A percentile compares a stretch with the other conserved stretches of the same genome.
Conservation (phyloP, 2,888 invertebrate species). For the Temnothorax unifasciatus region DNA sequence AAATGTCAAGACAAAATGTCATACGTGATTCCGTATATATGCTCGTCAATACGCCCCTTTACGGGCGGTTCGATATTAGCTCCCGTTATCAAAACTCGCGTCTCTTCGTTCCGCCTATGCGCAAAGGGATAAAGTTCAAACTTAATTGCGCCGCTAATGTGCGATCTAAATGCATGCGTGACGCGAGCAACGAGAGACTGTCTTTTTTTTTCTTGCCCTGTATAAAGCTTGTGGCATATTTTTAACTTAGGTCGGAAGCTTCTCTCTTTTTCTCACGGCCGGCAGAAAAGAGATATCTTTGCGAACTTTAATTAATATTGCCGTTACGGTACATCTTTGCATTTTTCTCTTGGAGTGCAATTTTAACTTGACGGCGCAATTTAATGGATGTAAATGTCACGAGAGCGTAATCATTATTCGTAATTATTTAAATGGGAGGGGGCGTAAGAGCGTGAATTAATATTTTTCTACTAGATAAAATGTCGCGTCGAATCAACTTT, state of each 20-base stretch:
- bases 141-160: constrained; percentile 46
- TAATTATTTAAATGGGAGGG: constrained; percentile 35
- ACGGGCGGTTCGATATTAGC: constrained; percentile 57
- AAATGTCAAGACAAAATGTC: constrained; percentile 80
- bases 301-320: constrained; percentile 48
- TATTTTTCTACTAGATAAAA: constrained; percentile 4
- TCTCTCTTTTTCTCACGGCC: background rate
- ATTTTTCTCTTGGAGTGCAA: constrained; percentile 31
- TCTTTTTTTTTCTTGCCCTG: background rate
- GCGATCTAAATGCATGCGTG: constrained; percentile 43
- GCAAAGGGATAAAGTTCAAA: constrained; percentile 68
- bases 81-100: constrained; percentile 55
- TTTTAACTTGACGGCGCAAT: constrained; percentile 14
- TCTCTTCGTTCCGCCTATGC: constrained; percentile 57
- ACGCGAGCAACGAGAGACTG: constrained; percentile 6
- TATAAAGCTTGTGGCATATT: constrained; percentile 31
- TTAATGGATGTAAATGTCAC: constrained; percentile 37
- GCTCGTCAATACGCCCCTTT: constrained; percentile 47
- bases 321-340: constrained; percentile 28
- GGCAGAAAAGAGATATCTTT: constrained; percentile 12
- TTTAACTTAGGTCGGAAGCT: constrained; percentile 22
- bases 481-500: background rate
- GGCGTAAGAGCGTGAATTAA: background rate
- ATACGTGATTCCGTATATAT: constrained; percentile 65
- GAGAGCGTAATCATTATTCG: constrained; percentile 16